A percentile compares a stretch with the other conserved stretches of the same genome.
Conservation (phyloP, 2,888 invertebrate species). For the Lordiphosa fenestrarum region DNA sequence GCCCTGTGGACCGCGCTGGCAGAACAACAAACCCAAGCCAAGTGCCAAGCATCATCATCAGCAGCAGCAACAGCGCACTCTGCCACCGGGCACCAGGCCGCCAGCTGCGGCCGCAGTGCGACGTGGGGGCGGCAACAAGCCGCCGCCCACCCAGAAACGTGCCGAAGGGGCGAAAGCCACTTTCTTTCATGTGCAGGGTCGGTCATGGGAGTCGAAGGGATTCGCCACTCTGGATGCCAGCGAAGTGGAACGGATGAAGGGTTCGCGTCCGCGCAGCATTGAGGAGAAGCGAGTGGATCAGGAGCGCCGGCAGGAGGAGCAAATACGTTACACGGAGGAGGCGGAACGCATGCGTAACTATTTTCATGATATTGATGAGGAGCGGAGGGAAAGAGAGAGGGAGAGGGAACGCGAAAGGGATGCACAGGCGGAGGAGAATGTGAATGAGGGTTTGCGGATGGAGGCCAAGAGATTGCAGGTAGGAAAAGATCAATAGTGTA, state of each 20-base stretch:
- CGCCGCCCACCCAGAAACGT: constrained; percentile 8
- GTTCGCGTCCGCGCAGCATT: constrained; percentile 26
- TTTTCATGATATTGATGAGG: constrained; percentile 50
- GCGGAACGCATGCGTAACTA: constrained; percentile 45
- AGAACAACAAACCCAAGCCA: background rate
- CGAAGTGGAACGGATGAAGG: constrained; percentile 51
- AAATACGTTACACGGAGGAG: constrained; percentile 44
- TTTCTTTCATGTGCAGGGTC: constrained; percentile 52
- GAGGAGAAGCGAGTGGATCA: constrained; percentile 44
- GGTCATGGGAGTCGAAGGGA: constrained; percentile 58
- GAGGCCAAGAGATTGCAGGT: constrained; percentile 79
- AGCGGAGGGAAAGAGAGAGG: constrained; percentile 45
- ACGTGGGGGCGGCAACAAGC: constrained; percentile 1
- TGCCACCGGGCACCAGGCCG: constrained; percentile 55
- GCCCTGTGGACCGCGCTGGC: constrained; percentile 11
- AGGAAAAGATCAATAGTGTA: too few relatives aligned
- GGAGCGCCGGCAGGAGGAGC: constrained; percentile 41
- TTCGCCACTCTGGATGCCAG: constrained; percentile 43
- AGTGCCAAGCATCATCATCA: constrained; percentile 30
- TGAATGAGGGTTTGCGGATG: constrained; percentile 32
- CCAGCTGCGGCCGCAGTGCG: constrained; percentile 2
- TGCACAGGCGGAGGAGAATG: constrained; percentile 38
- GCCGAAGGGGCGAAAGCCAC: constrained; percentile 50
- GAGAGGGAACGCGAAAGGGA: constrained; percentile 38
- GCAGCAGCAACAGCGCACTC: background rate